Evolutionary conservation across 1,140 invertebrate species (phyloP).

Genomic region (Euwallacea fornicatus): DNA sequence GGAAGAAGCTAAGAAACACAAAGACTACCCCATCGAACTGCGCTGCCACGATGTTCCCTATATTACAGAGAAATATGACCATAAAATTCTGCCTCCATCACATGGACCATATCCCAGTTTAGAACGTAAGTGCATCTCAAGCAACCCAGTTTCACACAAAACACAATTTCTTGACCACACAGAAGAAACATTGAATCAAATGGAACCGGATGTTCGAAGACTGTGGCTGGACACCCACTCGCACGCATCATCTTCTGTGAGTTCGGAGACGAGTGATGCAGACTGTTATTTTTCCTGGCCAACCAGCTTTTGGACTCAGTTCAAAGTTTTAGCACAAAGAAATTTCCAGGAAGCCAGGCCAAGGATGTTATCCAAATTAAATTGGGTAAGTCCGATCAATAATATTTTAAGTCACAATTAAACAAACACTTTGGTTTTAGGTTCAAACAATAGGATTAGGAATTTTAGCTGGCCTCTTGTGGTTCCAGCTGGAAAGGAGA

Average conservation of each 20-base stretch:
- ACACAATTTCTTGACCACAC: neutral
- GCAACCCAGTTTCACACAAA: neutral
- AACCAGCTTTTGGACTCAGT: constrained; percentile 80
- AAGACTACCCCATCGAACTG: constrained; percentile 62
- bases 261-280: constrained; percentile 57
- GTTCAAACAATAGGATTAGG: constrained; percentile 74
- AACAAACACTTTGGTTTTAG: constrained; percentile 8
- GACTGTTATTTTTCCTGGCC: constrained; percentile 67
- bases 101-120: constrained; percentile 50
- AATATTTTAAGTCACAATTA: neutral
- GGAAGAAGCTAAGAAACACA: constrained; percentile 60
- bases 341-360: constrained; percentile 80
- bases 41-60: constrained; percentile 47
- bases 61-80: constrained; percentile 49
- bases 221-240: constrained; percentile 76
- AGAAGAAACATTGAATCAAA: constrained; percentile 44
- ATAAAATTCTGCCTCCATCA: constrained; percentile 42
- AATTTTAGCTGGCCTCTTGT: constrained; percentile 74
- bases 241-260: constrained; percentile 66
- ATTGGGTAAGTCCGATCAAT: constrained; percentile 59
- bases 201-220: constrained; percentile 70
- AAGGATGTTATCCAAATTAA: constrained; percentile 77
- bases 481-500: constrained; percentile 75
- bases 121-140: constrained; percentile 46
- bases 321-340: constrained; percentile 73